Conservation (phyloP, 2,797 vertebrate species). For the Sebastes cheni region DNA sequence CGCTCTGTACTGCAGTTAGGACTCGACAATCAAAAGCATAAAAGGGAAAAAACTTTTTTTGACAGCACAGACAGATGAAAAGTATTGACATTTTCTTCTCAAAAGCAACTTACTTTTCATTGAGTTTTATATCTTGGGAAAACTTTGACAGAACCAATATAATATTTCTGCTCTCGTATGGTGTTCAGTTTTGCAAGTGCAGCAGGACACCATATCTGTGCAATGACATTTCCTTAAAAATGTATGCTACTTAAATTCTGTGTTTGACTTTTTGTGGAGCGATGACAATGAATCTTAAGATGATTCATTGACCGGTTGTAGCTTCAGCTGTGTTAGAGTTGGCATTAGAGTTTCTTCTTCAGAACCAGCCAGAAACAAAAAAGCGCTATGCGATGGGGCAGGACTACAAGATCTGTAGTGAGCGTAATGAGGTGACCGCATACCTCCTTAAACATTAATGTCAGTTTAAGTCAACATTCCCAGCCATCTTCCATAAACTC, state of each 20-base stretch:
- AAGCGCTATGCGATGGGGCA: constrained; percentile 3
- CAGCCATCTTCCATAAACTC: constrained; percentile 68
- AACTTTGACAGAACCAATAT: constrained; percentile 20
- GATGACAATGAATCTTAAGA: not conserved
- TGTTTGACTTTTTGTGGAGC: constrained; percentile 4
- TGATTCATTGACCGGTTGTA: not conserved
- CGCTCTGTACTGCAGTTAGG: constrained; percentile 39
- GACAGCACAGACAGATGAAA: constrained; percentile 26
- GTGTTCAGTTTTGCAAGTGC: not conserved
- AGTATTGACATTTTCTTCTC: constrained; percentile 26
- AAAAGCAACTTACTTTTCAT: constrained; percentile 30
- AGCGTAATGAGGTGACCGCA: constrained; percentile 50
- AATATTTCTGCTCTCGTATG: constrained; percentile 20
- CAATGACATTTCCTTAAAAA: constrained; percentile 21
- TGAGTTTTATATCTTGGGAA: constrained; percentile 27
- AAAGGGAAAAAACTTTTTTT: constrained; percentile 11
- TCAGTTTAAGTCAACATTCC: constrained; percentile 66
- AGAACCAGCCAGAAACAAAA: constrained; percentile 11
- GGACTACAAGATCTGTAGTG: constrained; percentile 26
- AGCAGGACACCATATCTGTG: constrained; percentile 34
- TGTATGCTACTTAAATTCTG: not conserved
- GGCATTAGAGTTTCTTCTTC: constrained; percentile 21
- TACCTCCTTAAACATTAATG: constrained; percentile 61
- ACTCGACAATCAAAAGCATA: constrained; percentile 39
- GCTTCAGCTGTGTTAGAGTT: not conserved